Evolutionary conservation across 2,888 invertebrate genomes (phyloP).

Genomic region (Matsumyia berberina): DNA sequence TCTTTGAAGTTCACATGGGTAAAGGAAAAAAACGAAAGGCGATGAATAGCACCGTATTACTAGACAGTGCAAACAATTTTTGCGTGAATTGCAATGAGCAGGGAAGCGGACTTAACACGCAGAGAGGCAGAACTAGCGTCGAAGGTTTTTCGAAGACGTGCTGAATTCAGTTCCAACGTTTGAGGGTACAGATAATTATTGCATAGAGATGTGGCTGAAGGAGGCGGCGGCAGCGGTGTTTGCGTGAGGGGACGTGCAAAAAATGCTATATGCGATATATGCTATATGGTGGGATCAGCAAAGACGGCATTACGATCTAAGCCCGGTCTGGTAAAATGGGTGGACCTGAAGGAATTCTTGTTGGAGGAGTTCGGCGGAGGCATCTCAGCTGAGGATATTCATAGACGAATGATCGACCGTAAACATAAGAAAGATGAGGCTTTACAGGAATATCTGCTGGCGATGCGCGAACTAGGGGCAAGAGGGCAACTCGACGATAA

Average conservation of each 20-base stretch:
- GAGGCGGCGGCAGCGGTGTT: slow-evolving; percentile 4
- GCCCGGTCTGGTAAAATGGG: not conserved
- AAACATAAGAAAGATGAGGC: not conserved
- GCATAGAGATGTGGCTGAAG: slow-evolving; percentile 3
- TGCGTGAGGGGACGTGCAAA: too few species aligned
- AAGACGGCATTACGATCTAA: not conserved
- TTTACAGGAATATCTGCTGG: slow-evolving; percentile 4
- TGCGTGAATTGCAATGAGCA: not conserved
- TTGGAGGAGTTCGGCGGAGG: slow-evolving; percentile 1
- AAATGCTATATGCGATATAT: not conserved
- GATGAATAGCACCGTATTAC: slow-evolving; percentile 1
- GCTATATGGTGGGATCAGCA: not conserved
- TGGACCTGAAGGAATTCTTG: too few species aligned
- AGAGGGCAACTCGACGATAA: slow-evolving; percentile 11
- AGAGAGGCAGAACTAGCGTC: not conserved
- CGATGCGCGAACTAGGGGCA: slow-evolving; percentile 10
- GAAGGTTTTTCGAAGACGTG: slow-evolving; percentile 1
- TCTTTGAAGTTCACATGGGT: too few species aligned
- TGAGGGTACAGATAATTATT: not conserved
- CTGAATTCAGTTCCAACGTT: slow-evolving; percentile 1
- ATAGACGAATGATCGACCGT: slow-evolving; percentile 4
- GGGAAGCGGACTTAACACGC: slow-evolving; percentile 2
- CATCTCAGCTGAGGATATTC: slow-evolving; percentile 1
- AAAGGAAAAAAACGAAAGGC: not conserved
- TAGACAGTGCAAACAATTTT: not conserved